Percentiles rank a stretch among this genome's conserved stretches.
Evolutionary conservation across 1,140 invertebrate genomes (phyloP).

Genomic region (Leucophenga varia): DNA sequence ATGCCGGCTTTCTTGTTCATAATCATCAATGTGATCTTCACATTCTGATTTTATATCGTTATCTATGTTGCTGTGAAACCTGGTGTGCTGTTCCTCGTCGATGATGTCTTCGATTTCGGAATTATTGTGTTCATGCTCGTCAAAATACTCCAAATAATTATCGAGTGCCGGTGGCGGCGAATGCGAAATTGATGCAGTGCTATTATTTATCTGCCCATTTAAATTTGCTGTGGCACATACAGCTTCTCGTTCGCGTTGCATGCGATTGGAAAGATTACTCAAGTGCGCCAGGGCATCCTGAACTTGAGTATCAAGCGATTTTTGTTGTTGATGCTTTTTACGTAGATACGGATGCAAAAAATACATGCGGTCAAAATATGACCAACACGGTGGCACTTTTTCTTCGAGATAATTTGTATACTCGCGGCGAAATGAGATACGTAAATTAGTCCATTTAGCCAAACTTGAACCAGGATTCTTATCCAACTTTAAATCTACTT

Average conservation of each 20-base stretch:
- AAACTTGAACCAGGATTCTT: conserved; percentile 52
- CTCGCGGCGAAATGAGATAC: conserved; percentile 49
- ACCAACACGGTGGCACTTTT: conserved; percentile 51
- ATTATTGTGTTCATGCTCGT: conserved; percentile 37
- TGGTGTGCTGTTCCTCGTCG: conserved; percentile 32
- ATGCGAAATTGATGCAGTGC: conserved; percentile 18
- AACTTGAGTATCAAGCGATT: conserved; percentile 45
- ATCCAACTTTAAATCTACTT: conserved; percentile 47
- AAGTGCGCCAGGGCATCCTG: conserved; percentile 48
- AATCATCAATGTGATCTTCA: conserved; percentile 43
- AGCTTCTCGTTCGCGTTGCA: conserved; percentile 37
- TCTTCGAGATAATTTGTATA: conserved; percentile 51
- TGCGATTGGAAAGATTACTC: conserved; percentile 38
- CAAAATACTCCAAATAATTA: conserved; percentile 47
- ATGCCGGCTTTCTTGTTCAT: conserved; percentile 22
- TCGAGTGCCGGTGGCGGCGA: conserved; percentile 35
- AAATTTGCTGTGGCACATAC: conserved; percentile 20
- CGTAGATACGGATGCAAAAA: conserved; percentile 49
- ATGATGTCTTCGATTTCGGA: conserved; percentile 47
- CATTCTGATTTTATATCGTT: conserved; percentile 51
- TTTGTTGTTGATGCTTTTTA: conserved; percentile 47
- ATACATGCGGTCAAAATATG: conserved; percentile 53
- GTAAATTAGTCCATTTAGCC: conserved; percentile 54
- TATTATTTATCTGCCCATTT: conserved; percentile 6
- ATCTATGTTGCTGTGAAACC: conserved; percentile 32